Conservation (phyloP, 2,797 vertebrate genomes). For the Fundulus diaphanus region DNA sequence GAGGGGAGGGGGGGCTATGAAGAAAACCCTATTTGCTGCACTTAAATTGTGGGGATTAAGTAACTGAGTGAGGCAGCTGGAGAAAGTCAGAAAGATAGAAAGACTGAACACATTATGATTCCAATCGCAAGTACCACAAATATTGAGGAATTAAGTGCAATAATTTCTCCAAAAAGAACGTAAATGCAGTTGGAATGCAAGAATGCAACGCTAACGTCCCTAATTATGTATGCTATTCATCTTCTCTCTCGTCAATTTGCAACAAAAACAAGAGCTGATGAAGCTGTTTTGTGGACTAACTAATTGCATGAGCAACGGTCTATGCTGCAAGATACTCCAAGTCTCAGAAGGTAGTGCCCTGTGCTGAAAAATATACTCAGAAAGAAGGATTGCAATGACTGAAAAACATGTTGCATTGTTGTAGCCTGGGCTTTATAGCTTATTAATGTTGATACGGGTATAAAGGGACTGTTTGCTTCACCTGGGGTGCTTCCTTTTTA, state of each 20-base stretch:
- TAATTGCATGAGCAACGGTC: constrained; percentile 76
- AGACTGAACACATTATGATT: constrained; percentile 52
- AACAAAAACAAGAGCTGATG: constrained; percentile 77
- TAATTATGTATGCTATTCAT: constrained; percentile 78
- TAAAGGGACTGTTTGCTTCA: constrained; percentile 66
- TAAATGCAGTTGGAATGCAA: constrained; percentile 69
- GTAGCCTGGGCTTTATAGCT: constrained; percentile 53
- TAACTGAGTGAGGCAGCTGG: constrained; percentile 60
- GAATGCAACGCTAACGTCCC: constrained; percentile 69
- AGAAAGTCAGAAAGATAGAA: constrained; percentile 25
- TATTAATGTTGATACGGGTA: constrained; percentile 71
- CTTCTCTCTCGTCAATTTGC: constrained; percentile 74
- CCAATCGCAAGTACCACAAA: constrained; percentile 70
- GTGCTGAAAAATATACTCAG: constrained; percentile 47
- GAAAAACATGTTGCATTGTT: constrained; percentile 50
- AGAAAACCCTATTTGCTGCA: constrained; percentile 72
- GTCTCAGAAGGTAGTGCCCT: constrained; percentile 62
- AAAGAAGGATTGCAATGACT: constrained; percentile 53
- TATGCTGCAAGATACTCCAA: constrained; percentile 70
- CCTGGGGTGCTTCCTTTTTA: constrained; percentile 62
- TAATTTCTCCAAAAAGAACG: constrained; percentile 71
- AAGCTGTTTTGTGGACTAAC: constrained; percentile 72
- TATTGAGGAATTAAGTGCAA: constrained; percentile 64
- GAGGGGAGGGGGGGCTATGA: constrained; percentile 48
- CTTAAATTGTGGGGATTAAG: constrained; percentile 77